phyloP scores from a whole-genome alignment of 2,113 vertebrate species.

The Rhagologus leucostigma region DNA sequence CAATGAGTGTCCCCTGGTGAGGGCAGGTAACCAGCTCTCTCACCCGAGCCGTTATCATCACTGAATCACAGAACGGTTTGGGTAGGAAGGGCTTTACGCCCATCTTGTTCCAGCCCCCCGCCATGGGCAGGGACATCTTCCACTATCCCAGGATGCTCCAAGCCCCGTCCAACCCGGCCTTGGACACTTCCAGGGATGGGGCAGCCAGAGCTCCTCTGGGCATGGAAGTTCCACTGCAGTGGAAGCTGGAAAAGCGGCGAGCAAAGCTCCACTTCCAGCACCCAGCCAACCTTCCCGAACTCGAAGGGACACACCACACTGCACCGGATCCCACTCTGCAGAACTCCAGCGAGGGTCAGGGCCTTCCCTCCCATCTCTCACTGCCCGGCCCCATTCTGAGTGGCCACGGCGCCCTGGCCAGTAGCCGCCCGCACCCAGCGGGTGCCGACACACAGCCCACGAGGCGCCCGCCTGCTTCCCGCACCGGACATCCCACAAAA shows the following conservation, averaged over 20 bases:
- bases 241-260: fast-evolving
- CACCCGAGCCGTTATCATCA: fast-evolving
- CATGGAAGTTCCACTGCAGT: fast-evolving
- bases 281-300: too few species aligned
- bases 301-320: fast-evolving
- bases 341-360: too few species aligned
- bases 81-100: background rate
- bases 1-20: background rate
- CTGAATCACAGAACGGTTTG: background rate
- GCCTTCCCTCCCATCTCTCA: background rate
- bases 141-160: background rate
- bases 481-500: fast-evolving
- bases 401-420: background rate
- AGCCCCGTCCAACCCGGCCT: background rate
- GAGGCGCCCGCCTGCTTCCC: background rate
- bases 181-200: background rate
- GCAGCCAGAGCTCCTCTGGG: background rate
- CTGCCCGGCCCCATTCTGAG: fast-evolving
- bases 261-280: background rate
- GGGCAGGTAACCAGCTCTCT: background rate
- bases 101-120: fast-evolving
- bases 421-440: background rate
- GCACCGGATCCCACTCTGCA: fast-evolving
- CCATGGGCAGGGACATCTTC: background rate
- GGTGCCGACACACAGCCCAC: background rate